Evolutionary conservation across 2,113 vertebrate genomes (phyloP).

Genomic region (Melanocharis versteri): DNA sequence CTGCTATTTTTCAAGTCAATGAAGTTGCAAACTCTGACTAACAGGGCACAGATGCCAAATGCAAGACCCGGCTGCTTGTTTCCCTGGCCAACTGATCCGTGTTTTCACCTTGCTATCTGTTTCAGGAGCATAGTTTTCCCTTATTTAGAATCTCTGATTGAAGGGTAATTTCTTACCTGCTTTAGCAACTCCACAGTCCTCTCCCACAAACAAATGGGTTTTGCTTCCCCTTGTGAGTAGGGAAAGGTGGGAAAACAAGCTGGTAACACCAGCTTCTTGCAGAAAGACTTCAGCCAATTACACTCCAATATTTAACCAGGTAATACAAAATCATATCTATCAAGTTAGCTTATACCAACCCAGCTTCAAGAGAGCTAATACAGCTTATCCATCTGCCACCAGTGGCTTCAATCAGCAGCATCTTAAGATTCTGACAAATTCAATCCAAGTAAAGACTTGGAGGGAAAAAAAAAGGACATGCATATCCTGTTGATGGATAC

Average conservation of each 20-base stretch:
- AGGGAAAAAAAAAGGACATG: neutral
- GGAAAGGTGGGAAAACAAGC: neutral
- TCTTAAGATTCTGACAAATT: neutral
- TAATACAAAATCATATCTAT: neutral
- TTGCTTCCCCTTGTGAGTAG: neutral
- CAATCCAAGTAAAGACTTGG: neutral
- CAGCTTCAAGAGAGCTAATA: neutral
- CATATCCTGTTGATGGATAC: neutral
- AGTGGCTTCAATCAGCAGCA: neutral
- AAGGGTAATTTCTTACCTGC: conserved; percentile 9
- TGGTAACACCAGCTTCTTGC: neutral
- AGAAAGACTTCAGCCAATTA: neutral
- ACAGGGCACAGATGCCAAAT: neutral
- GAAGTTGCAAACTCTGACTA: conserved; percentile 13
- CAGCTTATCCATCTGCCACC: neutral
- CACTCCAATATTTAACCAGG: neutral
- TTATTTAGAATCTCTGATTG: neutral
- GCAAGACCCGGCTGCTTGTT: neutral
- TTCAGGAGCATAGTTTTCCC: neutral
- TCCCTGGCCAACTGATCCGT: neutral
- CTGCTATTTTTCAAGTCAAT: neutral
- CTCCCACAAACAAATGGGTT: neutral
- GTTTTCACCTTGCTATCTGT: neutral
- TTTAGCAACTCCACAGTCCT: neutral
- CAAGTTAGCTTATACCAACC: neutral